A percentile compares a stretch with the other conserved stretches of the same genome.
Conservation (phyloP, 2,888 invertebrate species). For the Drosophila stalkeri region DNA sequence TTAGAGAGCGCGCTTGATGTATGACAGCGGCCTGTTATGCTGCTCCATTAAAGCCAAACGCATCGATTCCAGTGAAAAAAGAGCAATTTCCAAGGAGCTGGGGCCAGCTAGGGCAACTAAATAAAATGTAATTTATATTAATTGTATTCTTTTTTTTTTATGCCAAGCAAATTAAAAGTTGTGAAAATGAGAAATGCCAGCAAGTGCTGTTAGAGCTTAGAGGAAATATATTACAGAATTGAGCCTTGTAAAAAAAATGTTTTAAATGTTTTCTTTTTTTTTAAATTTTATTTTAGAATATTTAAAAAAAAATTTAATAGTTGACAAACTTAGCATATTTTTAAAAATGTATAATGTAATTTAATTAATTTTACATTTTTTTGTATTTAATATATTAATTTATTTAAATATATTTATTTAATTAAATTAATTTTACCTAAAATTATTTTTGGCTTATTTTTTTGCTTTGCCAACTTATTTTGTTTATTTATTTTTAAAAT, state of each 20-base stretch:
- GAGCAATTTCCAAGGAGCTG: not conserved
- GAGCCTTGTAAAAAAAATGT: not conserved
- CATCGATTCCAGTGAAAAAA: constrained; percentile 32
- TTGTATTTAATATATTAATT: too few species aligned
- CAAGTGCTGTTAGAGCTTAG: not conserved
- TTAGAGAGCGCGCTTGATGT: constrained; percentile 61
- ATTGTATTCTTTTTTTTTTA: constrained; percentile 34
- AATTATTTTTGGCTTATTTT: too few species aligned
- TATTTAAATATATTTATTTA: too few species aligned
- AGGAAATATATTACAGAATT: not conserved
- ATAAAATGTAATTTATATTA: constrained; percentile 61
- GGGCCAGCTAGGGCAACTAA: constrained; percentile 19
- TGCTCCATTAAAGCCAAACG: constrained; percentile 45
- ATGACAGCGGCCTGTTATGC: constrained; percentile 50
- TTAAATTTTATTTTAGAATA: too few species aligned
- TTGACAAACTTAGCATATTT: too few species aligned
- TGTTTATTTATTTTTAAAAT: too few species aligned
- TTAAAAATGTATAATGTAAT: too few species aligned
- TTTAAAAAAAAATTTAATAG: too few species aligned
- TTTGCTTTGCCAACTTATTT: too few species aligned
- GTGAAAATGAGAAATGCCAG: constrained; percentile 3
- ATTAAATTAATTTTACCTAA: too few species aligned
- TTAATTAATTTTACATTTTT: too few species aligned
- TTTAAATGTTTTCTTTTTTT: too few species aligned
- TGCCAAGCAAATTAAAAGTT: constrained; percentile 14